Percentiles rank a stretch among this genome's conserved stretches.
Evolutionary conservation across 92 coral and sea anemone genomes (phyloP).

Genomic region (Siderastrea siderea): DNA sequence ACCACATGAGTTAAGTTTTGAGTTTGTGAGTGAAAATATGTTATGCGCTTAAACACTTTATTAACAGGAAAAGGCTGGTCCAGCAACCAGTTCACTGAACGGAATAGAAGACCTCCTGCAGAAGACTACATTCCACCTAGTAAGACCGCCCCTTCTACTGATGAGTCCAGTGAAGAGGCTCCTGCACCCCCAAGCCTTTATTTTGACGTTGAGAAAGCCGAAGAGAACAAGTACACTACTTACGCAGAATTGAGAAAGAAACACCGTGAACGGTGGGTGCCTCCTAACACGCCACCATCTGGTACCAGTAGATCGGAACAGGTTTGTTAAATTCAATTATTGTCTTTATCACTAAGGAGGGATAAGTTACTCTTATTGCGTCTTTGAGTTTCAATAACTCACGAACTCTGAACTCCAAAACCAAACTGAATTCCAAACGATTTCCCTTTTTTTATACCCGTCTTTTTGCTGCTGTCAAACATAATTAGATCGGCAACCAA

Average conservation of each 20-base stretch:
- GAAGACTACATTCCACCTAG: background rate
- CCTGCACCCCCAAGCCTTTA: conserved; percentile 49
- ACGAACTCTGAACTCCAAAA: background rate
- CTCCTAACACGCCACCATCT: conserved; percentile 25
- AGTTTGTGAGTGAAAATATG: no score
- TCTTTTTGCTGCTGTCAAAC: no score
- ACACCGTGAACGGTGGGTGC: conserved; percentile 82
- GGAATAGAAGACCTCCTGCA: background rate
- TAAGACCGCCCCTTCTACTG: background rate
- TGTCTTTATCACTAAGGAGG: background rate
- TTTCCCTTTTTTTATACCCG: no score
- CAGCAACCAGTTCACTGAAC: background rate
- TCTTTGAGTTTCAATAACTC: no score
- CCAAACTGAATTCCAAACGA: no score
- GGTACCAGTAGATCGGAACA: conserved; percentile 16
- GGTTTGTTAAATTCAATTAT: background rate
- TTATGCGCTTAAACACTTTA: no score
- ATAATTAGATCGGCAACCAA: no score
- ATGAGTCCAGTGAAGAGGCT: conserved; percentile 2
- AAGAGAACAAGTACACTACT: conserved; percentile 65
- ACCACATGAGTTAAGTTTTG: no score
- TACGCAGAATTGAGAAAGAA: conserved; percentile 91
- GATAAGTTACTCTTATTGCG: background rate
- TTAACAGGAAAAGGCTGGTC: conserved; percentile 2
- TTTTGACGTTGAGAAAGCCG: conserved; percentile 60